Conservation (phyloP, 2,113 vertebrate species). For the Malurus alboscapulatus region DNA sequence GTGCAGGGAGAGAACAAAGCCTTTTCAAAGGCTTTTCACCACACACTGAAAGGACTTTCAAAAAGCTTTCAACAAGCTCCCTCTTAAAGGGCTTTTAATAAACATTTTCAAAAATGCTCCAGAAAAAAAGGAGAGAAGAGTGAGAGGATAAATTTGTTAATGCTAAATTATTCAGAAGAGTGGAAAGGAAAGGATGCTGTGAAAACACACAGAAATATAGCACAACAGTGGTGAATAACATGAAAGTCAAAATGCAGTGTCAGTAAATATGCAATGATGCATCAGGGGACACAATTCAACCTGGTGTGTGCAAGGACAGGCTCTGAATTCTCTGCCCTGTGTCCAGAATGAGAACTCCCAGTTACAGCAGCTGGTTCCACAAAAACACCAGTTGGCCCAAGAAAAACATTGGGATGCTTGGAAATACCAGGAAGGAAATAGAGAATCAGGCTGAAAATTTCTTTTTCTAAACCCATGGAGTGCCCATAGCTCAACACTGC, state of each 20-base stretch:
- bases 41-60: not conserved
- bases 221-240: not conserved
- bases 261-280: not conserved
- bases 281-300: not conserved
- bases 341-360: not conserved
- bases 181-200: not conserved
- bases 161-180: not conserved
- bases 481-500: not conserved
- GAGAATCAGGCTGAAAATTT: not conserved
- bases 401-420: not conserved
- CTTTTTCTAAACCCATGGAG: not conserved
- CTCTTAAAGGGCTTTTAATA: not conserved
- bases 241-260: not conserved
- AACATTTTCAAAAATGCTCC: not conserved
- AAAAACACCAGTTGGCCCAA: not conserved
- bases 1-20: not conserved
- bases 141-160: not conserved
- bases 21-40: conserved; percentile 26
- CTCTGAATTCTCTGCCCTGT: not conserved
- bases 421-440: not conserved
- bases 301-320: not conserved
- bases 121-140: not conserved
- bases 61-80: not conserved
- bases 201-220: not conserved
- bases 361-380: not conserved